phyloP scores from a whole-genome alignment of 2,888 invertebrate genomes.

The Apamea monoglypha region DNA sequence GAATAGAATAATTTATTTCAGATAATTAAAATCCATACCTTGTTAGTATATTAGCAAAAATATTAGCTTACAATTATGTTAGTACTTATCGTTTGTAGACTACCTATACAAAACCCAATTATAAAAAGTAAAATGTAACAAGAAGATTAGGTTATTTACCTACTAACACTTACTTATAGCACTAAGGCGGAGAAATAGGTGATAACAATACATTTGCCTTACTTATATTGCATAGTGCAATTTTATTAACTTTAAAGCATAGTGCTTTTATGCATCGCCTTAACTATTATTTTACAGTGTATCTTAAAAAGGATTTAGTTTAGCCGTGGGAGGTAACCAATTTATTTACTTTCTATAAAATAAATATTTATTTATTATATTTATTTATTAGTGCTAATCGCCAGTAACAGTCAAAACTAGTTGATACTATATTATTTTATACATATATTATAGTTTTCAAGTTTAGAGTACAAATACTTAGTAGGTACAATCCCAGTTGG shows the following conservation, averaged over 20 bases:
- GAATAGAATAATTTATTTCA: too few relatives aligned
- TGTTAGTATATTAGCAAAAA: too few relatives aligned
- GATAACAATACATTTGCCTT: slow-evolving; percentile 5
- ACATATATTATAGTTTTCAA: background rate
- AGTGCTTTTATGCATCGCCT: slow-evolving; percentile 11
- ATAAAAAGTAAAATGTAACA: background rate
- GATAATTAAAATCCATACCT: too few relatives aligned
- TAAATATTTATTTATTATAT: background rate
- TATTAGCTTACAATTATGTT: too few relatives aligned
- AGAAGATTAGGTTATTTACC: background rate
- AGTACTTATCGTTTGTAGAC: too few relatives aligned
- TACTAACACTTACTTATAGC: background rate
- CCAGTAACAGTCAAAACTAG: too few relatives aligned
- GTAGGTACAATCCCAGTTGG: background rate
- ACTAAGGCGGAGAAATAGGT: background rate
- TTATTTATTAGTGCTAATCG: too few relatives aligned
- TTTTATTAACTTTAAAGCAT: slow-evolving; percentile 22
- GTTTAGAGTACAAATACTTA: background rate
- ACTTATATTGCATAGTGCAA: slow-evolving; percentile 23
- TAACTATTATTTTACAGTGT: slow-evolving; percentile 18
- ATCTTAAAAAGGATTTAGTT: background rate
- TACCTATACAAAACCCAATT: too few relatives aligned
- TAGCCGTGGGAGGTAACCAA: background rate
- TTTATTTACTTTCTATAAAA: background rate
- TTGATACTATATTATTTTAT: too few relatives aligned